Base-by-base conservation (phyloP, 2,113 vertebrate species). In the Triplophysa dalaica region DNA sequence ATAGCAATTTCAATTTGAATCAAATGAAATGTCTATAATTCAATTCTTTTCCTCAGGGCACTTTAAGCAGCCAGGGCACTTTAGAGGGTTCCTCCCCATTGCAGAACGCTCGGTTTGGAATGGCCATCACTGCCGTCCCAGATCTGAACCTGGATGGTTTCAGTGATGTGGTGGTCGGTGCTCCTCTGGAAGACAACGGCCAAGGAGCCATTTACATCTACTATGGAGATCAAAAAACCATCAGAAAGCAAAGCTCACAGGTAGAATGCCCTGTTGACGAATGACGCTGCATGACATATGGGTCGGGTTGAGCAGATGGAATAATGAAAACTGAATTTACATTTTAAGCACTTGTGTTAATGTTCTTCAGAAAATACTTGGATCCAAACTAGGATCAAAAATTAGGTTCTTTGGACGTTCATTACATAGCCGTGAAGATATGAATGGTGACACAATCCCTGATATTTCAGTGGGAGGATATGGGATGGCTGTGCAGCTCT, bases 101-200 rank as follows among this genome's bases (percentile, higher is more conserved):
- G 62, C 94, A 94, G 87, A 95, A 96, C 0, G 81, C 95, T 77
- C 91, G 93, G 4, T 96, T 95, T 88, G 95, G 95, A 80, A 93
- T 92, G 68, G 93, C 94, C 0, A 94, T 96, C 0, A 43, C 91
- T n/a, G 81, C 61, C 0, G 86, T 93, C 74, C 87, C 91, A 61
- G 95, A 96, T 82, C 87, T 96, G 80, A 93, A 95, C 84, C 89
- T 94, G 89, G 95, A 96, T 80, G 93, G 94, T 52, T 94, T 92
- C 77, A 94, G 91, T 54, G 95, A 96, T 72, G 91, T 95, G 62
- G 88, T 95, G 43, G 88, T 96, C 43, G 95, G 95, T 2, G 93
- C 95, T 8, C 95, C 94, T 2, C 82, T 96, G 79, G 95, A 96
- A 90, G 92, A 91, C 56, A 86, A 94, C 72, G 91, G 93, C 78